Evolutionary conservation across 2,113 vertebrate species (phyloP), one percentile per base, ranked within the genome.

Genomic region (Cyanistes caeruleus): DNA sequence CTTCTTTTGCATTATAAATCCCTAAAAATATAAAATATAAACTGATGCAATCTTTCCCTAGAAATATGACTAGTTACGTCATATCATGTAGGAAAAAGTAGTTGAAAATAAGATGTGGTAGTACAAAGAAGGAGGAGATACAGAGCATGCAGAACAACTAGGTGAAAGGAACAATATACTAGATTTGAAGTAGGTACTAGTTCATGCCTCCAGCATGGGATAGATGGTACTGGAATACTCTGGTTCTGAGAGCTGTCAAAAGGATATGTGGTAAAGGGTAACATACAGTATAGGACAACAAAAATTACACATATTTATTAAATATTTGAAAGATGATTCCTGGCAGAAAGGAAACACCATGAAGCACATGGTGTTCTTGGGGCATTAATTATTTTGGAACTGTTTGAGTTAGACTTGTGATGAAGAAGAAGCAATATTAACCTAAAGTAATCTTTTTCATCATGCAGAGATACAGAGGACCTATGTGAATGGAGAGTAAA

Each of bases 341-440:
- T 94, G 88, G 56, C 46, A 91, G 95, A 97, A 93, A 88, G 39
- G 24, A 84, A 91, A 91, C 19, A 90, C 37, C 43, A 97, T 91
- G 65, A 96, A 95, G 39, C 73, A 87, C 51, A 89, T 43, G 84
- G 19, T 95, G 63, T 89, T 95, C 53, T 87, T 85, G 49, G 60
- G 56, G 59, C 56, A 86, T 86, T 95, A 97, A 96, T 95, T 96
- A 67, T 90, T 97, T 97, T 92, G 95, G 76, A 96, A 94, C 85
- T 95, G 44, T 91, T 95, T 95, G 87, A 96, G 77, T 96, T 94
- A 93, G 60, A 85, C 83, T 95, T 90, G 74, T 93, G 91, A 92
- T 89, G 31, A 95, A 95, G 87, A 97, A 94, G 82, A 89, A 85
- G 58, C 30, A 93, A 85, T 88, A 93, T 68, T 70, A 60, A 84